Percentiles rank a stretch among this genome's conserved stretches.
Conservation (phyloP, 2,797 vertebrate species). For the Sciurus vulgaris region DNA sequence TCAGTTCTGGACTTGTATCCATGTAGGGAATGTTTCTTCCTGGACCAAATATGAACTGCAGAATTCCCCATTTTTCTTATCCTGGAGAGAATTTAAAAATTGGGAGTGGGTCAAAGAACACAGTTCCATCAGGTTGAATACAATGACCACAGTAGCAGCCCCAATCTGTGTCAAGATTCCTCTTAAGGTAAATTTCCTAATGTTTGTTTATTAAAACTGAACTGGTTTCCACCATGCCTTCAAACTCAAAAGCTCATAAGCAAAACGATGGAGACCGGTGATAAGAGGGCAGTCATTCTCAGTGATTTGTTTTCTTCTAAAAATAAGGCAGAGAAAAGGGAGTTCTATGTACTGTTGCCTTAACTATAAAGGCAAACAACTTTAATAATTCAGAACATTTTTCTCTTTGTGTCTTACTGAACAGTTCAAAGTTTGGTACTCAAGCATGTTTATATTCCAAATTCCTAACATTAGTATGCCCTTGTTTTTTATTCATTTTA, state of each 20-base stretch:
- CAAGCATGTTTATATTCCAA: not conserved
- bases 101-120: not conserved
- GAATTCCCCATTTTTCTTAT: not conserved
- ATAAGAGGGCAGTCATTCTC: not conserved
- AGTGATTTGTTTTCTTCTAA: not conserved
- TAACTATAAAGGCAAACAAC: not conserved
- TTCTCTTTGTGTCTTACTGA: not conserved
- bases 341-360: not conserved
- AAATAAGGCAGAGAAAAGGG: not conserved
- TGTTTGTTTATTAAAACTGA: not conserved
- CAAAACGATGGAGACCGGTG: not conserved
- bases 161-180: not conserved
- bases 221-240: not conserved
- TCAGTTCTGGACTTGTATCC: not conserved
- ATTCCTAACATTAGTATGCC: not conserved
- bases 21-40: not conserved
- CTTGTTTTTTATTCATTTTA: not conserved
- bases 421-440: not conserved
- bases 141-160: not conserved
- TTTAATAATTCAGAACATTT: constrained; percentile 15
- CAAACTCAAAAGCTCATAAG: not conserved
- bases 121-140: not conserved
- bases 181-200: not conserved
- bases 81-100: not conserved
- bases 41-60: not conserved